Evolutionary conservation across 2,888 invertebrate species (phyloP), one percentile per base, ranked within the genome.

Genomic region (Tillus elongatus): DNA sequence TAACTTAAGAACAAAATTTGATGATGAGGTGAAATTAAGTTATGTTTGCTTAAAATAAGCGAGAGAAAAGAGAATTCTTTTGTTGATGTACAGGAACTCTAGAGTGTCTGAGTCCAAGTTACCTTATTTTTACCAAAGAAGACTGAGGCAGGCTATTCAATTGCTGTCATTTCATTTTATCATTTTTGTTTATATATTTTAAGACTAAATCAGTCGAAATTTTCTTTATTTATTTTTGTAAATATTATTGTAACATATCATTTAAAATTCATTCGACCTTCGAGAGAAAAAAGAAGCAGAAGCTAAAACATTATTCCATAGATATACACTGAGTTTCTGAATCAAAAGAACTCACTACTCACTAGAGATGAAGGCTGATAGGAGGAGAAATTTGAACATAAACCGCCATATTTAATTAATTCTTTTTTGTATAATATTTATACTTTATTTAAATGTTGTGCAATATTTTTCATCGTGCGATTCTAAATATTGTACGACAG

Each of bases 121-220:
- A 70, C 70, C 70, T 64, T 53, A n/a, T n/a, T n/a, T 64, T 62
- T 66, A 70, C 71, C 71, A 71, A 71, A 71, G 71, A 71, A 71
- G 71, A 71, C 71, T 71, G 71, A 71, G 56, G 48, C 58, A 60
- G 60, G 50, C 52, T 56, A 55, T 54, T 55, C n/a, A n/a, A n/a
- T n/a, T n/a, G n/a, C n/a, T n/a, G n/a, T n/a, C n/a, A n/a, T n/a
- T n/a, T n/a, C n/a, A n/a, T n/a, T n/a, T n/a, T n/a, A n/a, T n/a
- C n/a, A n/a, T n/a, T n/a, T n/a, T n/a, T n/a, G n/a, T n/a, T n/a
- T n/a, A n/a, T n/a, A n/a, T n/a, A n/a, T n/a, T n/a, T n/a, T n/a
- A n/a, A n/a, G n/a, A n/a, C n/a, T n/a, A n/a, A n/a, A n/a, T n/a
- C n/a, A n/a, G n/a, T n/a, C n/a, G n/a, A n/a, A n/a, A n/a, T n/a